Base-by-base conservation (phyloP, 2,797 vertebrate genomes). In the Borostomias antarcticus region DNA sequence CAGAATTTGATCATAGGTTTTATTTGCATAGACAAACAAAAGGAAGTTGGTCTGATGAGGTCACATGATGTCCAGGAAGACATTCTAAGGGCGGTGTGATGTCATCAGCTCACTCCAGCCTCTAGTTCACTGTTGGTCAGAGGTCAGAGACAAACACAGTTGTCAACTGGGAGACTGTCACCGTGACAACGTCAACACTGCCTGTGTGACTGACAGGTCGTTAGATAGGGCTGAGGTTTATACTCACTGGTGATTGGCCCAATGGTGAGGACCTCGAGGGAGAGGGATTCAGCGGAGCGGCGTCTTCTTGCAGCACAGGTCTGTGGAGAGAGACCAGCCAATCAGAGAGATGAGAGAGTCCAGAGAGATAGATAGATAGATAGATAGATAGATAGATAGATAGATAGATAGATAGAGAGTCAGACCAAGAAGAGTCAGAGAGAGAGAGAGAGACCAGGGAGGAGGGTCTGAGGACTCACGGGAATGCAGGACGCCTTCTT, bases 401-500 rank as follows among this genome's bases (percentile, higher is more conserved):
- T 13, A 37, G 35, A 37, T 13, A 37, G 35, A 37, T 1, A 37
- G 35, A 1, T 1, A 37, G 13, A 43, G 40, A 40, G 17, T 1
- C 4, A 4, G 40, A 43, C 4, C 2, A 2, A 17, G 40, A 43
- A n/a, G 15, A 17, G 3, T 5, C 40, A 43, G 13, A n/a, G 35
- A 40, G 35, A 10, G 9, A 37, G 15, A 5, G 56, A 13, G 0
- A 58, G 53, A n/a, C 17, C 7, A 21, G 21, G 19, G 21, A 37
- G 19, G 33, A 23, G 21, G 32, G 19, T 19, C n/a, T 21, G 5
- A 45, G 25, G 58, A 61, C 58, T 47, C 40, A 47, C 58, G 15
- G 58, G 26, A 61, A 26, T 29, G 58, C 86, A 91, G 2, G 62
- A 43, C 15, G 79, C 74, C 0, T 29, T 50, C 2, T 19, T 26